Conservation (phyloP, 2,888 invertebrate genomes). For the Leptinotarsa juncta region DNA sequence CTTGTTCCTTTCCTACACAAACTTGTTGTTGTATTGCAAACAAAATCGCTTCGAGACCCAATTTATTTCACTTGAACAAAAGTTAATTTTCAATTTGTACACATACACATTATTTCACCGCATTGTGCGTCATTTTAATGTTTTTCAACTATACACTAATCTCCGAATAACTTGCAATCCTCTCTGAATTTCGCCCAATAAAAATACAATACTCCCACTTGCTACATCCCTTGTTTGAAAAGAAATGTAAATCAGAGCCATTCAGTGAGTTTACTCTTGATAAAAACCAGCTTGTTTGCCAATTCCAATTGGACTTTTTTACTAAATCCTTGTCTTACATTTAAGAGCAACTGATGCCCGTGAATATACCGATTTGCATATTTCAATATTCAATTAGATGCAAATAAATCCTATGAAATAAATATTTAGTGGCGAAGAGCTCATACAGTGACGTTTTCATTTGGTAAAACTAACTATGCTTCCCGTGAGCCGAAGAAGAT, state of each 20-base stretch:
- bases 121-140: no score
- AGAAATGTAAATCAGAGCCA: neutral
- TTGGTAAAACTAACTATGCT: neutral
- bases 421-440: constrained; percentile 29
- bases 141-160: no score
- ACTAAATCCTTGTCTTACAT: constrained; percentile 34
- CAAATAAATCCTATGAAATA: constrained; percentile 42
- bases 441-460: neutral
- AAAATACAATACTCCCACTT: neutral
- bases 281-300: constrained; percentile 9
- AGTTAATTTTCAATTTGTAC: no score
- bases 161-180: no score
- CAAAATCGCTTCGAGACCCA: no score
- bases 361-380: constrained; percentile 42
- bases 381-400: constrained; percentile 47
- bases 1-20: no score
- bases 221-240: neutral
- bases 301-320: constrained; percentile 13
- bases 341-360: constrained; percentile 37
- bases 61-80: no score
- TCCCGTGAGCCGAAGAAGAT: no score
- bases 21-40: no score
- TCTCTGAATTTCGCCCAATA: no score
- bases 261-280: constrained; percentile 1
- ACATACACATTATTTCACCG: no score